Conservation (phyloP, 1,140 invertebrate species). For the Nephotettix cincticeps region DNA sequence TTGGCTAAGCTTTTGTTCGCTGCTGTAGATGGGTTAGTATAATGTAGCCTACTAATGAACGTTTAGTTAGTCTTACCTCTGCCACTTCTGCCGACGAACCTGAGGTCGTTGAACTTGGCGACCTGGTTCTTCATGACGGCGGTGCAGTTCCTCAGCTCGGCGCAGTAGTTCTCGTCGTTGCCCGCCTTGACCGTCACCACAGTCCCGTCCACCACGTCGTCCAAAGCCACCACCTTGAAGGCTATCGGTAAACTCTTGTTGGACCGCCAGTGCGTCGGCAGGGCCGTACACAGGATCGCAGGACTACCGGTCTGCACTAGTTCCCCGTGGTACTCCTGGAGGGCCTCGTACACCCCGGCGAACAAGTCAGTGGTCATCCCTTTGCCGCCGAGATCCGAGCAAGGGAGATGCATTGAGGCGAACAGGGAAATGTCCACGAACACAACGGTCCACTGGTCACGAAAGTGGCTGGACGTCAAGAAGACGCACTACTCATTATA, state of each 20-base stretch:
- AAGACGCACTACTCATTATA: too few relatives aligned
- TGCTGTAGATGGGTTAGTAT: too few relatives aligned
- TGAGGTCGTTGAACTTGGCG: slow-evolving; percentile 95
- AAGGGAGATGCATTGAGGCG: slow-evolving; percentile 53
- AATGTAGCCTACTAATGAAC: too few relatives aligned
- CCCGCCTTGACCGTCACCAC: slow-evolving; percentile 89
- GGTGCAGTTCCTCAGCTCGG: slow-evolving; percentile 87
- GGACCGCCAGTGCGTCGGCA: slow-evolving; percentile 93
- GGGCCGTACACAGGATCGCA: slow-evolving; percentile 83
- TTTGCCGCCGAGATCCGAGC: slow-evolving; percentile 47
- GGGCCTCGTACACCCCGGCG: slow-evolving; percentile 69
- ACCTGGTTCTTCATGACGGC: slow-evolving; percentile 96
- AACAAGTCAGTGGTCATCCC: slow-evolving; percentile 63
- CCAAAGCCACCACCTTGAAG: slow-evolving; percentile 89
- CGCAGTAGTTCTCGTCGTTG: slow-evolving; percentile 96
- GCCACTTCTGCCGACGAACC: slow-evolving; percentile 94
- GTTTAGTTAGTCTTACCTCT: slow-evolving; percentile 62
- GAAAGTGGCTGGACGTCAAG: background rate
- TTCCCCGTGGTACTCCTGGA: slow-evolving; percentile 85
- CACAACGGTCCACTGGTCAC: background rate
- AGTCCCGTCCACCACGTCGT: slow-evolving; percentile 91
- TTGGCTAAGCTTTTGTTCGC: too few relatives aligned
- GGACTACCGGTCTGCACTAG: slow-evolving; percentile 89
- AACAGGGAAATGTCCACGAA: background rate
- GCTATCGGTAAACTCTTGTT: slow-evolving; percentile 94